Evolutionary conservation across 2,888 invertebrate species (phyloP).

Genomic region (Metacarcinus magister): DNA sequence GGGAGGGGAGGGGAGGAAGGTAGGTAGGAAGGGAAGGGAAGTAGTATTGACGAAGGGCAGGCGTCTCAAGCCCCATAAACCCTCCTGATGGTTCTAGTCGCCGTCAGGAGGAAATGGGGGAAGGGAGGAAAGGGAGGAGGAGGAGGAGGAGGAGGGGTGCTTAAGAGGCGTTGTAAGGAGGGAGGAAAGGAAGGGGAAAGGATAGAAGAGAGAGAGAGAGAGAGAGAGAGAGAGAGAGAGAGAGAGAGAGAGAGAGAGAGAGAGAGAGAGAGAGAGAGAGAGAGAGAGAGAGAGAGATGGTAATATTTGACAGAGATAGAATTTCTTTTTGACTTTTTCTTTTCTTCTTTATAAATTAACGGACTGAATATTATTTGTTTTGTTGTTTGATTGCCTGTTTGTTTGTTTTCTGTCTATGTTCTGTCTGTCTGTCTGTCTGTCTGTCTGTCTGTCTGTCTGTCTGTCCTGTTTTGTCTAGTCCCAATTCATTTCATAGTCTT

Average conservation of each 20-base stretch:
- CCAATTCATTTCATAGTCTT: no score
- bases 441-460: neutral
- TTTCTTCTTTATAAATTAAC: neutral
- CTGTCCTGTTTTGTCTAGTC: no score
- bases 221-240: no score
- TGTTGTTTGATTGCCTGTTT: neutral
- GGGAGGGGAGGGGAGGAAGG: neutral
- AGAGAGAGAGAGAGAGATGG: no score
- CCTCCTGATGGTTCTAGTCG: neutral
- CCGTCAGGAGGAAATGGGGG: neutral
- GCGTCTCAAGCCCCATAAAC: constrained; percentile 13
- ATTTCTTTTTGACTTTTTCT: neutral
- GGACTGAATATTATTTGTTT: neutral
- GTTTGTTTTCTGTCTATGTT: neutral
- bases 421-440: neutral
- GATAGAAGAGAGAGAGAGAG: neutral
- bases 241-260: no score
- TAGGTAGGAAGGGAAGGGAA: neutral
- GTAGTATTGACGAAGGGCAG: constrained; percentile 15
- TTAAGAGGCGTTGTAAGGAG: neutral
- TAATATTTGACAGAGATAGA: no score
- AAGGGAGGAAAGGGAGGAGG: neutral
- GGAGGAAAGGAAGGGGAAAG: neutral
- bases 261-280: no score
- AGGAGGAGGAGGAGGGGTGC: neutral